Evolutionary conservation across 2,113 vertebrate genomes (phyloP).

Genomic region (Alethe diademata): DNA sequence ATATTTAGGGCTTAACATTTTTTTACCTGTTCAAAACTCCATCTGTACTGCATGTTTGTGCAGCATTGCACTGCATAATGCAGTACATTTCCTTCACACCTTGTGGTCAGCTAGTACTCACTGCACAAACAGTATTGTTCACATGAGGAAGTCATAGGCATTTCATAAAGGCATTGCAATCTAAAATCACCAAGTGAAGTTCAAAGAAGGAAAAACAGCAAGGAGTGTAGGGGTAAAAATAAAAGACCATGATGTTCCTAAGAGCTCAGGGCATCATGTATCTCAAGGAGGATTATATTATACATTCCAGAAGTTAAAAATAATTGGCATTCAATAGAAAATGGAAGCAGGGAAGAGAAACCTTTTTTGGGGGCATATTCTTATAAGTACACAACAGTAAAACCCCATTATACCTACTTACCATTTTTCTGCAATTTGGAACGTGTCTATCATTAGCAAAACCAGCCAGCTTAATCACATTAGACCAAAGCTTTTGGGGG

Average conservation of each 20-base stretch:
- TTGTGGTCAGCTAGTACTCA: neutral
- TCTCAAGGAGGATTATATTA: slow-evolving; percentile 25
- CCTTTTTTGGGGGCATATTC: neutral
- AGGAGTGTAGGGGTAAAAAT: neutral
- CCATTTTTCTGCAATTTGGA: neutral
- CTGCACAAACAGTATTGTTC: neutral
- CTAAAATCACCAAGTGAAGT: neutral
- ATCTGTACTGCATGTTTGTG: neutral
- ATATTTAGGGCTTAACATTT: neutral
- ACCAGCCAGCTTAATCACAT: neutral
- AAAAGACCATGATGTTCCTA: neutral
- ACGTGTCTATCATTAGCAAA: neutral
- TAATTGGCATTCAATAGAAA: neutral
- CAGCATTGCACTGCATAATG: neutral
- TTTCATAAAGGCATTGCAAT: neutral
- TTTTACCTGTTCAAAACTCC: neutral
- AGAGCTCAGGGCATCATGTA: neutral
- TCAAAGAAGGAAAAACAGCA: neutral
- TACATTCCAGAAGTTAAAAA: slow-evolving; percentile 11
- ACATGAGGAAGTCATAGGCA: neutral
- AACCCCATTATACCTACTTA: neutral
- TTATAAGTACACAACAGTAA: neutral
- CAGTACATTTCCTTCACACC: neutral
- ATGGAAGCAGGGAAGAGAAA: neutral
- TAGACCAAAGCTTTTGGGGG: neutral